A percentile compares a stretch with the other conserved stretches of the same genome.
phyloP scores from a whole-genome alignment of 2,113 vertebrate species.

The Rhabdornis inornatus region DNA sequence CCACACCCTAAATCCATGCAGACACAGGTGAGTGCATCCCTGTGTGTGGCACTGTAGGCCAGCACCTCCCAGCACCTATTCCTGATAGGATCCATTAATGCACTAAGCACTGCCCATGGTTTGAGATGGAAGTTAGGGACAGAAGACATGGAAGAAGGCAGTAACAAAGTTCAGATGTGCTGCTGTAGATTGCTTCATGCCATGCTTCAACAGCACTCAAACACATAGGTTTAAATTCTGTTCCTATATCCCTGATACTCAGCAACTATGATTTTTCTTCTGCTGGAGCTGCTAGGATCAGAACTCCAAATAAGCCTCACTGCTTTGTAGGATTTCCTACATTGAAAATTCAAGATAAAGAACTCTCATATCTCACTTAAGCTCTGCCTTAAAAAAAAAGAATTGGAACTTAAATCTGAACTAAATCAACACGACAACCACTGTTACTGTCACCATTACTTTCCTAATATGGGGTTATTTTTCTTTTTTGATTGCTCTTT shows the following conservation, averaged over 20 bases:
- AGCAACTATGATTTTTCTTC: background rate
- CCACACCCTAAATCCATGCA: background rate
- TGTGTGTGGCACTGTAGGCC: background rate
- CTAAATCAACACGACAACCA: background rate
- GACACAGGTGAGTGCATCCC: fast-evolving
- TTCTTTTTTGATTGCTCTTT: background rate
- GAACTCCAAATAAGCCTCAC: background rate
- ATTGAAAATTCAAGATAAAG: background rate
- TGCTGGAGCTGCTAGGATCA: background rate
- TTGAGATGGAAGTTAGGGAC: background rate
- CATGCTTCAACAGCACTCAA: background rate
- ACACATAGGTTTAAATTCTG: background rate
- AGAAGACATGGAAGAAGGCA: background rate
- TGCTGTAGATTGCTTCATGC: background rate
- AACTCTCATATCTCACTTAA: background rate
- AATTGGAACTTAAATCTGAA: background rate
- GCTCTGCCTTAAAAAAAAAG: background rate
- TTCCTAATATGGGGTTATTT: fast-evolving
- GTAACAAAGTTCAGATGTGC: background rate
- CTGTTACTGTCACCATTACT: background rate
- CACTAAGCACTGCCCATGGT: background rate
- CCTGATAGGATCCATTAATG: background rate
- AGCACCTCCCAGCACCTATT: background rate
- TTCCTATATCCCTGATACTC: background rate
- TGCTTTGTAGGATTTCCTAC: background rate